Evolutionary conservation across 64 coral and sea anemone genomes (phyloP).

Genomic region (Montipora sp.): DNA sequence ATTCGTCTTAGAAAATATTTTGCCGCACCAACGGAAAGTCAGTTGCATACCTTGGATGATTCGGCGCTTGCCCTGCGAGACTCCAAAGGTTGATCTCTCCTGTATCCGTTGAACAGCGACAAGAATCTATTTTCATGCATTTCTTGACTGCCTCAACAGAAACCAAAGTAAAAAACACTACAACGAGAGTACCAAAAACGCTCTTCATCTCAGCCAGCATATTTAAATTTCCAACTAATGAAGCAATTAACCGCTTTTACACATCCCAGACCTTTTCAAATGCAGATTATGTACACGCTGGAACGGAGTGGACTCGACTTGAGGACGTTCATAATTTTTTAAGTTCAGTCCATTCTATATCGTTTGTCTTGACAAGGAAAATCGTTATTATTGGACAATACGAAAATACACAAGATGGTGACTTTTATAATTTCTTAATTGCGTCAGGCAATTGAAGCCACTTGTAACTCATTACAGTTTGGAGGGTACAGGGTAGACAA

Average conservation of each 20-base stretch:
- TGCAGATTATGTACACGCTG: neutral
- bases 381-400: too few species aligned
- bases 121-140: constrained; percentile 82
- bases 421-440: too few species aligned
- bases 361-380: too few species aligned
- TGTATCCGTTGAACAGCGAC: constrained; percentile 78
- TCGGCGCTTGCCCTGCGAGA: constrained; percentile 58
- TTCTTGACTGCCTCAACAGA: constrained; percentile 42
- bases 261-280: neutral
- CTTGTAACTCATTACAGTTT: too few species aligned
- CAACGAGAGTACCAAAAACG: neutral
- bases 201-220: neutral
- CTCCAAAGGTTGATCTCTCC: constrained; percentile 90
- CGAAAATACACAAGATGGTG: too few species aligned
- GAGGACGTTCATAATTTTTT: too few species aligned
- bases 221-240: too few species aligned
- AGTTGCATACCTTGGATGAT: neutral
- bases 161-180: neutral
- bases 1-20: neutral
- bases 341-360: too few species aligned
- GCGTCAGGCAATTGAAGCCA: too few species aligned
- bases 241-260: neutral
- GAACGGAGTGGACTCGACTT: neutral
- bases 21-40: too few species aligned
- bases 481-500: too few species aligned